Evolutionary conservation across 2,888 invertebrate genomes (phyloP), one percentile per base, ranked within the genome.

Genomic region (Nymphalis urticae): DNA sequence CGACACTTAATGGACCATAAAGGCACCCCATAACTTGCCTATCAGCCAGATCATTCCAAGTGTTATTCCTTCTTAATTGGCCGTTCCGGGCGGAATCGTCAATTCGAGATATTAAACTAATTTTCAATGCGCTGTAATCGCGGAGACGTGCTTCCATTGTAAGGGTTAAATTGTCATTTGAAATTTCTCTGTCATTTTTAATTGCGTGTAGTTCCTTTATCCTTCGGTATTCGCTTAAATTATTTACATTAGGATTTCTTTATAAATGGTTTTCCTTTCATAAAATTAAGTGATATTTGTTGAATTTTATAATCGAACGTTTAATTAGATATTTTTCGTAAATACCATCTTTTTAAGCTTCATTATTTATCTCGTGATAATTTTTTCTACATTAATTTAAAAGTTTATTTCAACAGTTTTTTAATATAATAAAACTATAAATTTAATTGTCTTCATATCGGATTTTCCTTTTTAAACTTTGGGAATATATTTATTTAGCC

Each of bases 81-180:
- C 83, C 87, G 87, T 90, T 90, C 90, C 90, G 89, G 80, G 82
- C 88, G 89, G 90, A 91, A 90, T 90, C 89, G 89, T 88, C 92
- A 90, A 92, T 92, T 92, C 85, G 84, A 88, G 92, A 90, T 92
- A 92, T 92, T 92, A 92, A 90, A 92, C 91, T 92, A 92, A 92
- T 92, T 91, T 91, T 90, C 90, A 89, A 91, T 91, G 92, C 84
- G 79, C 82, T 82, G 87, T 90, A 89, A 91, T 90, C 88, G 89
- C 75, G 81, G 81, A 85, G 86, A 89, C 89, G 88, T 87, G 89
- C 81, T 64, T 76, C 56, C 56, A 56, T 75, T 76, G 80, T 77
- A 81, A 80, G 85, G 85, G 86, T 85, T 84, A 78, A 72, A 70
- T 66, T 73, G 75, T 71, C 74, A 70, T 76, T 72, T 70, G 68